Conservation (phyloP, 2,113 vertebrate species). For the Oreochromis aureus region DNA sequence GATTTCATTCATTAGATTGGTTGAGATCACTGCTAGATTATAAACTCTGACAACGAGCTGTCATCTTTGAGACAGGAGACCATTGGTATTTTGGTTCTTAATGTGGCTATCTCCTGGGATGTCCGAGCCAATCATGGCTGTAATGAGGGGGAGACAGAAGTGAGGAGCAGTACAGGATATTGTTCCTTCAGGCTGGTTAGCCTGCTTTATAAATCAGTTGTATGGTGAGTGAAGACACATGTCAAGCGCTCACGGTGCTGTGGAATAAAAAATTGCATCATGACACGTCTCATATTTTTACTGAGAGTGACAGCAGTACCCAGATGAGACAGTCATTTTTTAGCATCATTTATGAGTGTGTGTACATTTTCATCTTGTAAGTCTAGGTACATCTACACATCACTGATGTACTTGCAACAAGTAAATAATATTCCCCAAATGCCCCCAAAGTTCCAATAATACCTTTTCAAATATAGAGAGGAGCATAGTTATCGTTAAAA, state of each 20-base stretch:
- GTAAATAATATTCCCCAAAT: not conserved
- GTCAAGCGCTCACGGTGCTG: slow-evolving; percentile 20
- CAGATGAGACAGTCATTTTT: not conserved
- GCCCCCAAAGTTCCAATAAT: not conserved
- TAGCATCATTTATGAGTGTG: not conserved
- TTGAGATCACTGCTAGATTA: slow-evolving; percentile 47
- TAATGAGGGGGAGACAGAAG: slow-evolving; percentile 54
- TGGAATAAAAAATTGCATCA: slow-evolving; percentile 27
- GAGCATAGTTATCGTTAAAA: not conserved
- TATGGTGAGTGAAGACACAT: slow-evolving; percentile 43
- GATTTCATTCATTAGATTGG: slow-evolving; percentile 59
- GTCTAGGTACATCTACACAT: not conserved
- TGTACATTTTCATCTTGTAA: not conserved
- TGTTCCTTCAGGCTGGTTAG: slow-evolving; percentile 51
- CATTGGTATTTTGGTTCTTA: slow-evolving; percentile 53
- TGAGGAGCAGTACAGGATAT: slow-evolving; percentile 43
- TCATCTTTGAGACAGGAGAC: slow-evolving; percentile 39
- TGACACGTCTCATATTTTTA: slow-evolving; percentile 27
- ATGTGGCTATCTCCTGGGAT: slow-evolving; percentile 47
- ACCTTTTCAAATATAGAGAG: not conserved
- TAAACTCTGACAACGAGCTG: slow-evolving; percentile 51
- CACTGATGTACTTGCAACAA: not conserved
- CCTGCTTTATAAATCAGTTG: slow-evolving; percentile 51
- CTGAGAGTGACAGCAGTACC: not conserved
- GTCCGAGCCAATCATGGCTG: slow-evolving; percentile 54